Base-by-base conservation (phyloP, 2,113 vertebrate species). In the Ictalurus punctatus region DNA sequence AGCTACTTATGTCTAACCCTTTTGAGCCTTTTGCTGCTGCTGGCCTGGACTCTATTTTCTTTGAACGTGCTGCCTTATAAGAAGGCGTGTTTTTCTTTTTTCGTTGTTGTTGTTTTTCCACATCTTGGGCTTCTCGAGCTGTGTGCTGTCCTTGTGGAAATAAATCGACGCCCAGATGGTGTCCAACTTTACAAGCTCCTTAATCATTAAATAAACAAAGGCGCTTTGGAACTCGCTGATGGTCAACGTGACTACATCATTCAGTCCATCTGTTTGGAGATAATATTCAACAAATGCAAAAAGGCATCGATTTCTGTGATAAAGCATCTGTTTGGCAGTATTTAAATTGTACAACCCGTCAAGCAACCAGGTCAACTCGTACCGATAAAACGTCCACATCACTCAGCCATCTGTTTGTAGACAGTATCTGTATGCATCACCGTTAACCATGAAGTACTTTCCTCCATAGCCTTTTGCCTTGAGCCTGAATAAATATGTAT, bases 401-500 rank as follows among this genome's bases (percentile, higher is more conserved):
- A 87, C 63, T 58, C 52, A 40, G 86, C 27, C 86, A 82, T 87
- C 79, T 87, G 86, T 71, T 87, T 83, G 86, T 83, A 30, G 80
- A n/a, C 67, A 8, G 34, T 83, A 78, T 88, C 80, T 40, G 54
- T 61, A 83, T 14, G 87, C 87, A 59, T 88, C 78, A 71, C 21
- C 65, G 87, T 65, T 58, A 44, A 40, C 82, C 12, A 17, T 76
- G n/a, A 71, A 76, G 25, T 52, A 34, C 73, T 34, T 65, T 67
- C 71, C 69, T 84, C 23, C 82, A 16, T 87, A 30, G 76, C 69
- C 61, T 69, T 76, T 84, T 59, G 88, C 88, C 88, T 79, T 40
- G 73, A 80, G 88, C 71, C 59, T 21, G 2, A 25, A 89, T 89
- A 83, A 89, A 89, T 89, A 89, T 89, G 88, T 52, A 80, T 67